These are phyloP conservation scores for Drosophila cardini DNA, from an alignment of 1,140 invertebrate species.

Conservation along the genomic window DNA sequence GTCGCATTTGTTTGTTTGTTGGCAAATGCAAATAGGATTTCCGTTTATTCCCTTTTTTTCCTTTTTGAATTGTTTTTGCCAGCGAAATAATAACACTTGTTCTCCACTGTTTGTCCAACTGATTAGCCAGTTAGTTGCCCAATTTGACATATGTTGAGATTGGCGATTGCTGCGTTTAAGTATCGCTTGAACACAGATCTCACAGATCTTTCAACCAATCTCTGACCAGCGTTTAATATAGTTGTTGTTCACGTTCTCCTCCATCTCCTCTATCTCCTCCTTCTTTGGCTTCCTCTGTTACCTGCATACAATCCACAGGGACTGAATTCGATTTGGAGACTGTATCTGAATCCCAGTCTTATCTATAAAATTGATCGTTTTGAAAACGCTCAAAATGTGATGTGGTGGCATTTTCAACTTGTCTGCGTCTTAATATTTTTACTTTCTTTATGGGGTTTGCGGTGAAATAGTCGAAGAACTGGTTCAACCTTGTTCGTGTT, in stretches of 20 bases:
- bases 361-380: conserved; percentile 84
- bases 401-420: conserved; percentile 85
- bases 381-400: conserved; percentile 84
- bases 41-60: conserved; percentile 41
- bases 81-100: conserved; percentile 81
- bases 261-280: background rate
- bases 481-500: conserved; percentile 62
- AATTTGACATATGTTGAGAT: conserved; percentile 80
- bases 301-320: conserved; percentile 27
- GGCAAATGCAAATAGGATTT: conserved; percentile 84
- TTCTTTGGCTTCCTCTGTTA: conserved; percentile 30
- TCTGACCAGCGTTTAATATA: conserved; percentile 31
- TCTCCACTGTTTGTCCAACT: conserved; percentile 64
- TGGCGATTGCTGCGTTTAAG: conserved; percentile 34
- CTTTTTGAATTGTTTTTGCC: conserved; percentile 72
- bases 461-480: conserved; percentile 61
- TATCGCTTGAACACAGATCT: background rate
- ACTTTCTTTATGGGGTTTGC: conserved; percentile 74
- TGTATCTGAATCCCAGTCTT: conserved; percentile 47
- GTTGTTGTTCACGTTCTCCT: conserved; percentile 23
- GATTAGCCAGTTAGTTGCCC: conserved; percentile 83
- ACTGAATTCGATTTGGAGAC: background rate
- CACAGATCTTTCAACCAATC: too few relatives aligned
- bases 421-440: conserved; percentile 84
- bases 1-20: conserved; percentile 65